Base-by-base conservation (phyloP, 2,888 invertebrate species). In the Drosophila siamana region DNA sequence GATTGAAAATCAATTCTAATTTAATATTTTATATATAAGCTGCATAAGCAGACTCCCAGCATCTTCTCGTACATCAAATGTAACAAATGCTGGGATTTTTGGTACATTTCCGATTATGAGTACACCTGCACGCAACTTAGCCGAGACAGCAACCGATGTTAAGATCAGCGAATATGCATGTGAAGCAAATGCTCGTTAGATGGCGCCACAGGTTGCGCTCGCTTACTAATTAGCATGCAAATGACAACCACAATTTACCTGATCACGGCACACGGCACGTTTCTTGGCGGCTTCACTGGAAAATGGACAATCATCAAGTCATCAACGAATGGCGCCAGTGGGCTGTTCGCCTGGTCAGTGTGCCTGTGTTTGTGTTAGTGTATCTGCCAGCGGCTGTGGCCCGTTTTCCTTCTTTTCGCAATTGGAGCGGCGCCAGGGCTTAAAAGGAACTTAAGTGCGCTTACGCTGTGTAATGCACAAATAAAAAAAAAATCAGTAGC, bases 341-440 rank as follows among this genome's bases (percentile, higher is more conserved):
- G 52, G 62, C 71, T 69, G 52, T 47, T 55, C 43, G 40, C 48
- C 54, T 57, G 30, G 44, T 50, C 44, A 56, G 64, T 48, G 62
- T 43, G 15, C 59, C 24, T 48, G 52, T 47, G 56, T 36, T 46
- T 47, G 33, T 51, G 26, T 43, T 15, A 15, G 13, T 70, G 40
- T 57, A 36, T 57, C 36, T 36, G 13, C 16, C 28, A 40, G 70
- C 33, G 40, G 41, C 24, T 76, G 64, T 57, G 59, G 51, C 62
- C 48, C 41, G 68, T 59, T 51, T 65, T 64, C 66, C 84, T 86
- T 85, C 66, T 87, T 86, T 85, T 87, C 59, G 88, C 88, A 81
- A 87, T 81, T 77, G 86, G 88, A 87, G 62, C 82, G 89, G 90
- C 90, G 90, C 90, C 90, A 89, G 77, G 73, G 87, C 86, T 89